Evolutionary conservation across 2,113 vertebrate species (phyloP).

Genomic region (Elgaria multicarinata): DNA sequence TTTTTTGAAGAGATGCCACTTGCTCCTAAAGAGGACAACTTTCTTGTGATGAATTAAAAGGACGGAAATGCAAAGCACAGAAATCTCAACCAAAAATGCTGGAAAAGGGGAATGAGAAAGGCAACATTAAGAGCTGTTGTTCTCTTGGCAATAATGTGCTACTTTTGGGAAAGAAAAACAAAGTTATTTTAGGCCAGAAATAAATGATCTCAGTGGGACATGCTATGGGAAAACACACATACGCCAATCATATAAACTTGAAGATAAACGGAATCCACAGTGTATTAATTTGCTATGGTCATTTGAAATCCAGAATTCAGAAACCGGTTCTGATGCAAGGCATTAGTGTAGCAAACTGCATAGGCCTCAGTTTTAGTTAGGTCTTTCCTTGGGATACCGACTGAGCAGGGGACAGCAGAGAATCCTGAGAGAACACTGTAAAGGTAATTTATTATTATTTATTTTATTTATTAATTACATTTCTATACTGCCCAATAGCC

Average conservation of each 20-base stretch:
- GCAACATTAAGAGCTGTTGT: constrained; percentile 7
- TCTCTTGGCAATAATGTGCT: constrained; percentile 29
- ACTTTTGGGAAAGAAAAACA: constrained; percentile 70
- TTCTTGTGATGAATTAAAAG: background rate
- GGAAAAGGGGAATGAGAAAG: constrained; percentile 43
- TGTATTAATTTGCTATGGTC: constrained; percentile 47
- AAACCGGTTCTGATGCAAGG: constrained; percentile 41
- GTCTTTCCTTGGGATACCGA: background rate
- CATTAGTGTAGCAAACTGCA: background rate
- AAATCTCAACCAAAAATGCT: constrained; percentile 1
- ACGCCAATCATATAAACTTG: constrained; percentile 44
- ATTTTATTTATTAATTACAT: too few relatives aligned
- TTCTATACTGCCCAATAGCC: too few relatives aligned
- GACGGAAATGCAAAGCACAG: constrained; percentile 34
- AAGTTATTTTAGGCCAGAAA: constrained; percentile 60
- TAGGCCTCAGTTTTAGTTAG: background rate
- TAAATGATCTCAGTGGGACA: constrained; percentile 70
- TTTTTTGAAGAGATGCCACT: background rate
- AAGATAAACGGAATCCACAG: constrained; percentile 62
- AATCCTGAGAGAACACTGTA: constrained; percentile 10
- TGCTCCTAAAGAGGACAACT: background rate
- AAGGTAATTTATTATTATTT: too few relatives aligned
- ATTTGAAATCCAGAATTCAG: constrained; percentile 60
- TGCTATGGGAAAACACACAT: constrained; percentile 54
- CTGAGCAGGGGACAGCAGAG: fast-evolving